Evolutionary conservation across 2,113 vertebrate species (phyloP).

Genomic region (Cephalopholis sonnerati): DNA sequence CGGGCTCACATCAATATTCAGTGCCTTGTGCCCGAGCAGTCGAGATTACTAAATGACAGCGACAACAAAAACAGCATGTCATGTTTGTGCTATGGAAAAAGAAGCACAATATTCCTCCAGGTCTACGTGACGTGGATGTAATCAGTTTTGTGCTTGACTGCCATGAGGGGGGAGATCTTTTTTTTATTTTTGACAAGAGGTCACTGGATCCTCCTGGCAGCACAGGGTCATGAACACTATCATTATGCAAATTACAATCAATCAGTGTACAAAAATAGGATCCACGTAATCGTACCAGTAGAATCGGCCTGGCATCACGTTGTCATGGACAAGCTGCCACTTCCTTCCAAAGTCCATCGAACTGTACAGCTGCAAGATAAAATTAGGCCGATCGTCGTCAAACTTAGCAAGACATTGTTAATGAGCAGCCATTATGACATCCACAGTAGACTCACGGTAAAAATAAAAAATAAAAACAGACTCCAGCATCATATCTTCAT

Average conservation of each 20-base stretch:
- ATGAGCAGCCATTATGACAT: conserved; percentile 5
- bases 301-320: conserved; percentile 95
- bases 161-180: conserved; percentile 18
- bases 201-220: conserved; percentile 53
- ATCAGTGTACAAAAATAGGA: conserved; percentile 46
- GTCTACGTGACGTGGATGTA: conserved; percentile 61
- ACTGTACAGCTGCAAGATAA: conserved; percentile 91
- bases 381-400: conserved; percentile 24
- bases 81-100: conserved; percentile 61
- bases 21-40: conserved; percentile 56
- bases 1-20: conserved; percentile 72
- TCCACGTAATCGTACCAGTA: conserved; percentile 90
- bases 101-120: conserved; percentile 43
- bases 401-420: conserved; percentile 11
- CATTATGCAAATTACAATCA: conserved; percentile 69
- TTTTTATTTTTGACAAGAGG: conserved; percentile 62
- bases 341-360: conserved; percentile 96
- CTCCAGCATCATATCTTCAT: background rate
- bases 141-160: conserved; percentile 49
- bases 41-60: conserved; percentile 76
- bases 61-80: conserved; percentile 78
- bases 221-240: conserved; percentile 29
- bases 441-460: background rate
- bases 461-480: background rate
- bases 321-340: conserved; percentile 95